Conservation (phyloP, 2,888 invertebrate genomes). For the Dendrolimus houi region DNA sequence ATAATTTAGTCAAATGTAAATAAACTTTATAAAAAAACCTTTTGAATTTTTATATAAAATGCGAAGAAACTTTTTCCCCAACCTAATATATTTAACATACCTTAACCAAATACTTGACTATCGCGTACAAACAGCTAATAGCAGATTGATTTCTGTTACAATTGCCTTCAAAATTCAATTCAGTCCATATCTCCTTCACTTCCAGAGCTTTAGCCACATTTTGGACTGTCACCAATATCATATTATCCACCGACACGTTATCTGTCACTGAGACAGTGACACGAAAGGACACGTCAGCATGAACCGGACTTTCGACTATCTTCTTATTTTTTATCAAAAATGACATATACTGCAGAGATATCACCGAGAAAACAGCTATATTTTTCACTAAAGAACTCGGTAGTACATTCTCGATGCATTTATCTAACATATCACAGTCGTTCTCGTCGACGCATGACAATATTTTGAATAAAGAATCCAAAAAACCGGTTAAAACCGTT, state of each 20-base stretch:
- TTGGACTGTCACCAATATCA: constrained; percentile 45
- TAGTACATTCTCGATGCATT: constrained; percentile 51
- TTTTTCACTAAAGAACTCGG: constrained; percentile 46
- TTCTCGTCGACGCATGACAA: constrained; percentile 45
- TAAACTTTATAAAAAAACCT: no score
- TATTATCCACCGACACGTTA: constrained; percentile 52
- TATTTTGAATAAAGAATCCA: constrained; percentile 42
- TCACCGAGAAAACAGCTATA: constrained; percentile 57
- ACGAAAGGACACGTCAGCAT: constrained; percentile 61
- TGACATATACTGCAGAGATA: constrained; percentile 63
- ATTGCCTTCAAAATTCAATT: constrained; percentile 58
- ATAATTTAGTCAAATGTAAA: no score
- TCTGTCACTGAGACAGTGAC: constrained; percentile 39
- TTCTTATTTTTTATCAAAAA: constrained; percentile 70
- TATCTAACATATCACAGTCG: constrained; percentile 63
- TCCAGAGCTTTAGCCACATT: constrained; percentile 58
- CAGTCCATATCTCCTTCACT: constrained; percentile 57
- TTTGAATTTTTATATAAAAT: no score
- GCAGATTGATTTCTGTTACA: constrained; percentile 62
- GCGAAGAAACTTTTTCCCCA: no score
- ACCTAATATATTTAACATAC: constrained; percentile 34
- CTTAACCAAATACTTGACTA: constrained; percentile 65
- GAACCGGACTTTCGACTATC: constrained; percentile 55
- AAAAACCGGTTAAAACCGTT: constrained; percentile 46
- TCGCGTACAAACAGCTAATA: constrained; percentile 63